These are phyloP conservation scores for Lutraria lutraria DNA, from an alignment of 2,888 invertebrate genomes.

Conservation along the genomic window DNA sequence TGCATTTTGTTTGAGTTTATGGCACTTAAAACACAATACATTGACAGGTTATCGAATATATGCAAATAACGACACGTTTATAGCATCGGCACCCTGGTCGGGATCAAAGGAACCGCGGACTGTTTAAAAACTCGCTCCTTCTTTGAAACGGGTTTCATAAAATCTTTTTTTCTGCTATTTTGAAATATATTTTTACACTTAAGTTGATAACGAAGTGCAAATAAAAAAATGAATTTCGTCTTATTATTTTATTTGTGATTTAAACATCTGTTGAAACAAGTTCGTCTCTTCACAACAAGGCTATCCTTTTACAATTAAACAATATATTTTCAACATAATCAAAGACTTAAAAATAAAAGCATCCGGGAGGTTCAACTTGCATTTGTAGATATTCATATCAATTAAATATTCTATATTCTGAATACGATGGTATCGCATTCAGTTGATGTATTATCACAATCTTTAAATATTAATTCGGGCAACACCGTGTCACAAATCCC, in stretches of 20 bases:
- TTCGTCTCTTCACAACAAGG: background rate
- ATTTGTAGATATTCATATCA: background rate
- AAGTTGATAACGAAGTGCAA: background rate
- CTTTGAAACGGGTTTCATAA: background rate
- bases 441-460: background rate
- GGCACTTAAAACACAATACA: conserved; percentile 25
- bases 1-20: conserved; percentile 17
- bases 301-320: background rate
- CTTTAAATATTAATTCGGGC: too few relatives aligned
- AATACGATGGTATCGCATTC: background rate
- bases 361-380: background rate
- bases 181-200: background rate
- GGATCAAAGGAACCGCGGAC: conserved; percentile 34
- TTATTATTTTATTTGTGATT: background rate
- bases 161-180: background rate
- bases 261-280: background rate
- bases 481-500: too few relatives aligned
- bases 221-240: background rate
- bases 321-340: background rate
- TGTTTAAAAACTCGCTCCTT: background rate
- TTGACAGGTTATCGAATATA: conserved; percentile 21
- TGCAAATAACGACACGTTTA: conserved; percentile 17
- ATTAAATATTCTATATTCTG: background rate
- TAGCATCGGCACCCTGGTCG: conserved; percentile 34
- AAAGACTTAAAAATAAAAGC: background rate